Conservation (phyloP, 2,888 invertebrate genomes). For the Caenorhabditis angaria region DNA sequence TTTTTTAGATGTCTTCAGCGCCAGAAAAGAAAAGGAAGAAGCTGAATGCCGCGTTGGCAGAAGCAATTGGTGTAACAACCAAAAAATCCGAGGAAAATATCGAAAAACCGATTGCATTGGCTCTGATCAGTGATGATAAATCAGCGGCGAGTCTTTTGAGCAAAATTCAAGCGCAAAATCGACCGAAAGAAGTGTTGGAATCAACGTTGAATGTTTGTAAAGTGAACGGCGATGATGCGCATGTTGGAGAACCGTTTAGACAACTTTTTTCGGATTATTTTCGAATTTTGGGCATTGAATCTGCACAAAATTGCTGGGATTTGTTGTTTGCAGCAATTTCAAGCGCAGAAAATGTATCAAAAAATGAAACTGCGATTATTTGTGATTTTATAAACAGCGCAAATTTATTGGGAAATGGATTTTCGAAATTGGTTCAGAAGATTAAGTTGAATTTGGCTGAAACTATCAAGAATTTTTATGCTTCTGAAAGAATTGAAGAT, state of each 20-base stretch:
- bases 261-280: slow-evolving; percentile 25
- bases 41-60: slow-evolving; percentile 25
- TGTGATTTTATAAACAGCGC: slow-evolving; percentile 23
- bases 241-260: slow-evolving; percentile 23
- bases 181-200: slow-evolving; percentile 25
- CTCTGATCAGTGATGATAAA: slow-evolving; percentile 30
- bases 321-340: slow-evolving; percentile 16
- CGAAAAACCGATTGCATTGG: slow-evolving; percentile 34
- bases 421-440: slow-evolving; percentile 14
- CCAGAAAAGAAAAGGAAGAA: slow-evolving; percentile 29
- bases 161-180: slow-evolving; percentile 27
- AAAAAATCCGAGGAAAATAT: slow-evolving; percentile 34
- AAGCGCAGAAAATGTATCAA: slow-evolving; percentile 11
- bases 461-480: background rate
- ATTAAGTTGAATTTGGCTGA: slow-evolving; percentile 13
- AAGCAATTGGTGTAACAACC: slow-evolving; percentile 32
- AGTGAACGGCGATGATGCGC: slow-evolving; percentile 22
- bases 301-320: slow-evolving; percentile 23
- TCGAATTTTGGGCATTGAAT: slow-evolving; percentile 27
- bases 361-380: slow-evolving; percentile 19
- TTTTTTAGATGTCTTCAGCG: slow-evolving; percentile 22
- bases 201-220: slow-evolving; percentile 20
- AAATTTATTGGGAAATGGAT: slow-evolving; percentile 30
- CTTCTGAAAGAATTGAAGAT: slow-evolving; percentile 9
- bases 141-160: slow-evolving; percentile 25